Evolutionary conservation across 2,113 vertebrate species (phyloP).

Genomic region (Australoheros scitulus): DNA sequence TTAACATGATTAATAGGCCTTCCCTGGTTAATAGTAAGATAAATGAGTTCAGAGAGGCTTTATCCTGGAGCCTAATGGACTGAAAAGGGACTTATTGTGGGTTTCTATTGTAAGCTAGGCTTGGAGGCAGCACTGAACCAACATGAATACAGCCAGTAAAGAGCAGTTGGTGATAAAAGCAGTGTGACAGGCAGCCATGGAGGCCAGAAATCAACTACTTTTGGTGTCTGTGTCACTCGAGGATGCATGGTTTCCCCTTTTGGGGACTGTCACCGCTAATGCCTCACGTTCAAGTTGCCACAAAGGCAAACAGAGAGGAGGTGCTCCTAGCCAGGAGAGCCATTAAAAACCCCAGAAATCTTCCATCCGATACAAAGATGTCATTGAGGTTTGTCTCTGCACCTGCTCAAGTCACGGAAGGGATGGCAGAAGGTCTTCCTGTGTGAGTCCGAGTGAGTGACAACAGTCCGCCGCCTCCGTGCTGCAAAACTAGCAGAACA

Average conservation of each 20-base stretch:
- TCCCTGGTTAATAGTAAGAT: conserved; percentile 15
- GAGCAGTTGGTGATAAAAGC: conserved; percentile 25
- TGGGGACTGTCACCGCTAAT: conserved; percentile 13
- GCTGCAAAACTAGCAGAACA: conserved; percentile 25
- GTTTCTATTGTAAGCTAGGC: conserved; percentile 19
- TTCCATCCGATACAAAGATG: conserved; percentile 63
- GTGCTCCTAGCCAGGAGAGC: background rate
- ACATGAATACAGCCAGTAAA: conserved; percentile 45
- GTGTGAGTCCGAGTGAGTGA: conserved; percentile 30
- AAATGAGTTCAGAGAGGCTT: conserved; percentile 6
- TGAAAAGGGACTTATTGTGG: conserved; percentile 18
- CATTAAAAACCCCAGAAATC: conserved; percentile 32
- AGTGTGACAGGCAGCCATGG: conserved; percentile 4
- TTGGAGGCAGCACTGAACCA: conserved; percentile 4
- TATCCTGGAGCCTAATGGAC: background rate
- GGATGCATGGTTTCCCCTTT: conserved; percentile 48
- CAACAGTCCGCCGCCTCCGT: conserved; percentile 6
- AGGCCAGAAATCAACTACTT: conserved; percentile 51
- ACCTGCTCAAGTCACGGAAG: conserved; percentile 58
- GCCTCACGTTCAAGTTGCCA: conserved; percentile 28
- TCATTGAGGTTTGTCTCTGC: conserved; percentile 69
- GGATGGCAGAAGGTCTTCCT: conserved; percentile 61
- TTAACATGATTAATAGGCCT: background rate
- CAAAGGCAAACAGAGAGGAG: conserved; percentile 26
- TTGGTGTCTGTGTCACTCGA: conserved; percentile 45